Evolutionary conservation across 2,797 vertebrate species (phyloP).

Genomic region (Schizopygopsis malacanthus): DNA sequence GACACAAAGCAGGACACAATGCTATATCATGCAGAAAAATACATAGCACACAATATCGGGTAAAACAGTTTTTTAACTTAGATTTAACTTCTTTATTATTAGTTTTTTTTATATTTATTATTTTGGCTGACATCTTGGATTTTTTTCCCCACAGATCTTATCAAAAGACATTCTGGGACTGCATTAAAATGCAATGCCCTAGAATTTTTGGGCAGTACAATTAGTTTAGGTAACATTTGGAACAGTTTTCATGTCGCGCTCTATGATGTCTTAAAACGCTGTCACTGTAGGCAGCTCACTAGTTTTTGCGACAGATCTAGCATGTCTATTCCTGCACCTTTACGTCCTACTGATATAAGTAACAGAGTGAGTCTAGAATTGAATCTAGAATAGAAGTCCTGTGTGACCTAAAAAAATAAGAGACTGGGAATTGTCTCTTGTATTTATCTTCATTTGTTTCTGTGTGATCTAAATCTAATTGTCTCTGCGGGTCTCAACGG

Average conservation of each 20-base stretch:
- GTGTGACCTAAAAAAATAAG: constrained; percentile 46
- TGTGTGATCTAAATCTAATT: constrained; percentile 58
- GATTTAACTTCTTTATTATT: background rate
- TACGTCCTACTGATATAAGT: constrained; percentile 1
- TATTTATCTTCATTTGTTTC: constrained; percentile 65
- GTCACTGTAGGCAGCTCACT: background rate
- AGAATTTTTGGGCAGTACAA: background rate
- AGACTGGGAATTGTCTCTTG: constrained; percentile 52
- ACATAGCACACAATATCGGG: background rate
- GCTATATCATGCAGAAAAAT: background rate
- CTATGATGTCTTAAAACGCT: background rate
- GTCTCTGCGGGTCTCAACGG: constrained; percentile 46
- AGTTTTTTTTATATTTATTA: background rate
- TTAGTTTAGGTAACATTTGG: background rate
- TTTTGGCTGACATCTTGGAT: background rate
- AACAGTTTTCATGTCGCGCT: background rate
- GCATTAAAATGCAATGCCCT: background rate
- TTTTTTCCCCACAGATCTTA: background rate
- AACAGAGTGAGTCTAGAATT: constrained; percentile 20
- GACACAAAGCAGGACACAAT: background rate
- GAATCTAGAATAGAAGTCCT: background rate
- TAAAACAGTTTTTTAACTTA: background rate
- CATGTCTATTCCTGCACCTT: background rate
- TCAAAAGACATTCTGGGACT: background rate
- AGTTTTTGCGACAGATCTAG: background rate